Base-by-base conservation (phyloP, 2,888 invertebrate species). In the Habroteleia sp. region DNA sequence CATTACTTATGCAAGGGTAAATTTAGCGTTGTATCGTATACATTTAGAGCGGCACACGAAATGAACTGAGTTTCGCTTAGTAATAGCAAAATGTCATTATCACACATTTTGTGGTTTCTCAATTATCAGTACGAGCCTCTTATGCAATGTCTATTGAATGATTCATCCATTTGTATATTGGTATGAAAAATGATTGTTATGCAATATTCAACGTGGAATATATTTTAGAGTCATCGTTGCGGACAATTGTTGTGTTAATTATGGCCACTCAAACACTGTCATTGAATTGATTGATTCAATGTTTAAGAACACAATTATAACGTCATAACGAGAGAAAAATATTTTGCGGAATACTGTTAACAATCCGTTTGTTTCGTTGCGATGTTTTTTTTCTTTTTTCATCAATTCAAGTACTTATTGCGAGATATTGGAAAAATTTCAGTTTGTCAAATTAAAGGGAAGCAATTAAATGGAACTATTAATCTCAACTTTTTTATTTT, bases 51-150 rank as follows among this genome's bases (percentile, higher is more conserved):
- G 13, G 31, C 8, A 16, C 14, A 8, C 23, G 25, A 37, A 46
- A 50, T 11, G 35, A 56, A 31, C 3, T n/a, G n/a, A n/a, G n/a
- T n/a, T n/a, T n/a, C n/a, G n/a, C n/a, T n/a, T 16, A n/a, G 39
- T 66, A 56, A 66, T 56, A 23, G 31, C 46, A 27, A 46, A 46
- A 46, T 29, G 33, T 56, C 46, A 66, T 66, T 66, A 56, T 66
- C 56, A 31, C 39, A 46, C 8, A 56, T 52, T 66, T 56, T 25
- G 41, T 27, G 56, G 44, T 37, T 35, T 54, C 27, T 31, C 37
- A 54, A 54, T 66, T 66, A 44, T 66, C 54, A 66, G 37, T 54
- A 37, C 1, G 33, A 14, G 44, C 23, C 44, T 39, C 39, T 56
- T 56, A 54, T 39, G 46, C 48, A 62, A 62, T 23, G 39, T 17